A percentile compares a stretch with the other conserved stretches of the same genome.
These are phyloP conservation scores for Diloba caeruleocephala DNA, from an alignment of 2,888 invertebrate genomes.

Conservation along the genomic window DNA sequence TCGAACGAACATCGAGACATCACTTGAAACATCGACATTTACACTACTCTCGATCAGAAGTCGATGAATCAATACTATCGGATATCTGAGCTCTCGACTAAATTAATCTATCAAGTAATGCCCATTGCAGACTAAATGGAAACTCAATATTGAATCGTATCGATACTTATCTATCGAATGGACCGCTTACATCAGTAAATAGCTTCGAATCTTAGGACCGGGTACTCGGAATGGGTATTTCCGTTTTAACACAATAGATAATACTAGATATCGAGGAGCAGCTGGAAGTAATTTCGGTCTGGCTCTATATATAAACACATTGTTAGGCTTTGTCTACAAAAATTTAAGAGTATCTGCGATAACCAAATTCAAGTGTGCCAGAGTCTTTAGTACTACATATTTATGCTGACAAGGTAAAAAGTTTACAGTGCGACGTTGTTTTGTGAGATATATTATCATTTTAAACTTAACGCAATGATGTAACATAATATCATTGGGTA, in stretches of 20 bases:
- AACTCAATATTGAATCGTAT: constrained; percentile 38
- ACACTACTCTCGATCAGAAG: constrained; percentile 47
- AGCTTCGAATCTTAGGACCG: background rate
- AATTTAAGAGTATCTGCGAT: constrained; percentile 26
- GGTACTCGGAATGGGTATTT: constrained; percentile 18
- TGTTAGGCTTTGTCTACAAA: constrained; percentile 6
- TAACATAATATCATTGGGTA: no score
- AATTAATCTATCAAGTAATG: constrained; percentile 52
- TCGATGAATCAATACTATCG: constrained; percentile 56
- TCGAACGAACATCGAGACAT: constrained; percentile 38
- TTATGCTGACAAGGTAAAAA: constrained; percentile 7
- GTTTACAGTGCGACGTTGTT: constrained; percentile 19
- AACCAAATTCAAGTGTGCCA: constrained; percentile 26
- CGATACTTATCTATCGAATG: constrained; percentile 28
- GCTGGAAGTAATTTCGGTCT: background rate
- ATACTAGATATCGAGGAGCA: constrained; percentile 1
- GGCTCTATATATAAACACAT: constrained; percentile 2
- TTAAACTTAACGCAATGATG: no score
- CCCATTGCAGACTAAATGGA: constrained; percentile 41
- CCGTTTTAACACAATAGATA: constrained; percentile 9
- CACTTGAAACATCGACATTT: constrained; percentile 44
- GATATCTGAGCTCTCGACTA: constrained; percentile 45
- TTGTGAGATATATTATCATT: no score
- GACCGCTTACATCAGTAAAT: constrained; percentile 17
- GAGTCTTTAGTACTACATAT: no score